Evolutionary conservation across 2,888 invertebrate species (phyloP), one percentile per base, ranked within the genome.

Genomic region (Tyria jacobaeae): DNA sequence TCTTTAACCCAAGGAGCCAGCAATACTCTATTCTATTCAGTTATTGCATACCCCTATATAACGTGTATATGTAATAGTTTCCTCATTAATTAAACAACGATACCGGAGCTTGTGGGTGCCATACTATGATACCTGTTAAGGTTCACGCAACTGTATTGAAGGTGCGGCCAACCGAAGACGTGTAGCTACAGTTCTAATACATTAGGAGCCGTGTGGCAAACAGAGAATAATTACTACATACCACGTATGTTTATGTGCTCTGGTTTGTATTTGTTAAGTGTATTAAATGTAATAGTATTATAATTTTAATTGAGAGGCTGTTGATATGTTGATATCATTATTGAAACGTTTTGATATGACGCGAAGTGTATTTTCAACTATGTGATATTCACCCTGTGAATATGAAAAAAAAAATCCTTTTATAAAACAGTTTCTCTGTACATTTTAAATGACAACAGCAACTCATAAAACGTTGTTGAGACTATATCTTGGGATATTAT

Each of bases 151-250:
- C 50, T 57, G 24, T 25, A 41, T 27, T 17, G 25, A 49, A 49
- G 35, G 31, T 55, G 53, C 54, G 55, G 39, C 48, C 37, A 55
- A 60, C 60, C 60, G 41, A 52, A 52, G n/a, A 50, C 50, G 48
- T 53, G 27, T 59, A 44, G 5, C 12, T 44, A 25, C 52, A 44
- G 59, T 27, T 49, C 25, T 49, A 57, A 49, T 57, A 57, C 56
- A 57, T 48, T 57, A 57, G 21, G 21, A 17, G 50, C 6, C 12
- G 31, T 25, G 17, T 27, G 35, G 17, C 39, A 27, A 27, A 31
- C 31, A 31, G 3, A 35, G 37, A 49, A 37, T 48, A 57, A 57
- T 57, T 57, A 49, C 25, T 12, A 12, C 17, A n/a, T 37, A 57
- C 9, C 24, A n/a, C 9, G 15, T 35, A 41, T 4, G 6, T 37